These are phyloP conservation scores for Drosophila athabasca DNA, from an alignment of 1,140 invertebrate species.

Conservation along the genomic window DNA sequence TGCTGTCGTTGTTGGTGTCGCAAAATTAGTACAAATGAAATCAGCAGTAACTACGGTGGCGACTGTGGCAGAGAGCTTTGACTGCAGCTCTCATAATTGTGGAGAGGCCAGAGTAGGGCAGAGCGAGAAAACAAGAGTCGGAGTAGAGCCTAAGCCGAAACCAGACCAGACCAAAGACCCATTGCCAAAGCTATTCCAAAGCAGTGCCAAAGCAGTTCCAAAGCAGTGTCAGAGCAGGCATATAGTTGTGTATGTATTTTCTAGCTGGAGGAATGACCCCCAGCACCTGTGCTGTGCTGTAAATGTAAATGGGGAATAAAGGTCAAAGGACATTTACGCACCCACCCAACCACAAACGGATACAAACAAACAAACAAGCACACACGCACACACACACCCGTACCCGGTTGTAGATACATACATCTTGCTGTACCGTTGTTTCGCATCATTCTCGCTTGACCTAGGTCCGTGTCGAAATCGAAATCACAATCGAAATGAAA, in stretches of 20 bases:
- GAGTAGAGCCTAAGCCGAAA: not conserved
- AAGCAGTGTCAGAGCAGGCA: slow-evolving; percentile 1
- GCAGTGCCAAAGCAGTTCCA: not conserved
- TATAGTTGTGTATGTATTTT: not conserved
- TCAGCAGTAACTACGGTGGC: slow-evolving; percentile 18
- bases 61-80: not conserved
- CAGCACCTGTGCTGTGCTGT: slow-evolving; percentile 34
- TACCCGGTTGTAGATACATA: slow-evolving; percentile 8
- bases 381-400: not conserved
- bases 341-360: not conserved
- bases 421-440: too few species aligned
- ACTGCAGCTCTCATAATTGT: slow-evolving; percentile 19
- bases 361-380: slow-evolving; percentile 9
- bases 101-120: not conserved
- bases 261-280: slow-evolving; percentile 59
- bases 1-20: slow-evolving; percentile 29
- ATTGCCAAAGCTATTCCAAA: not conserved
- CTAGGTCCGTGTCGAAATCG: too few species aligned
- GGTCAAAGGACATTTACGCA: slow-evolving; percentile 67
- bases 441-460: too few species aligned
- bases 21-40: slow-evolving; percentile 58
- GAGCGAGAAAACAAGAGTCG: not conserved
- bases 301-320: slow-evolving; percentile 53
- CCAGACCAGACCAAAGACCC: not conserved
- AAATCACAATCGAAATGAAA: too few species aligned